Conservation (phyloP, 2,797 vertebrate species). For the Acropternis orthonyx region DNA sequence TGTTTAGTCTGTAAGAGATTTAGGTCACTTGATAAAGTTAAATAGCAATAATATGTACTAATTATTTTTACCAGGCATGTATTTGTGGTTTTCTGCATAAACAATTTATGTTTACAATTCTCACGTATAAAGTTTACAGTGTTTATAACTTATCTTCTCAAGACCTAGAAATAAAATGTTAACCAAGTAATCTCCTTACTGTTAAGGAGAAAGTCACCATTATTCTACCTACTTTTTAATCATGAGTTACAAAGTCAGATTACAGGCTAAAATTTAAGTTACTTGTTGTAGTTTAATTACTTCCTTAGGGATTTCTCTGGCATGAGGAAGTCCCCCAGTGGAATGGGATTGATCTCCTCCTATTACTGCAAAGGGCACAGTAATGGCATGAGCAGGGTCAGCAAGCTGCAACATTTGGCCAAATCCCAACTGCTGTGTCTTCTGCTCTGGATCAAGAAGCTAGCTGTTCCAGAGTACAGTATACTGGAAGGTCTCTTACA, state of each 20-base stretch:
- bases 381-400: neutral
- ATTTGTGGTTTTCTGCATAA: neutral
- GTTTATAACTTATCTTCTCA: neutral
- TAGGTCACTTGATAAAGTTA: neutral
- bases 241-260: neutral
- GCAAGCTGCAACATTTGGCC: neutral
- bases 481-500: neutral
- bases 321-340: neutral
- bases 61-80: neutral
- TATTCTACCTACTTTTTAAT: neutral
- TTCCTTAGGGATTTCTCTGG: slow-evolving; percentile 20
- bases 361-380: neutral
- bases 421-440: neutral
- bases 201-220: neutral
- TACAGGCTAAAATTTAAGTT: neutral
- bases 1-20: neutral
- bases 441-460: neutral
- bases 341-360: neutral
- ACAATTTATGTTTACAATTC: neutral
- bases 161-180: neutral
- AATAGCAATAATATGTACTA: neutral
- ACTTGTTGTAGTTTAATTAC: slow-evolving; percentile 20
- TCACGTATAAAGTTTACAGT: neutral
- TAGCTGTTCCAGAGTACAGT: neutral
- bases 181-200: neutral